Base-by-base conservation (phyloP, 2,797 vertebrate species). In the Ciconia nigra region DNA sequence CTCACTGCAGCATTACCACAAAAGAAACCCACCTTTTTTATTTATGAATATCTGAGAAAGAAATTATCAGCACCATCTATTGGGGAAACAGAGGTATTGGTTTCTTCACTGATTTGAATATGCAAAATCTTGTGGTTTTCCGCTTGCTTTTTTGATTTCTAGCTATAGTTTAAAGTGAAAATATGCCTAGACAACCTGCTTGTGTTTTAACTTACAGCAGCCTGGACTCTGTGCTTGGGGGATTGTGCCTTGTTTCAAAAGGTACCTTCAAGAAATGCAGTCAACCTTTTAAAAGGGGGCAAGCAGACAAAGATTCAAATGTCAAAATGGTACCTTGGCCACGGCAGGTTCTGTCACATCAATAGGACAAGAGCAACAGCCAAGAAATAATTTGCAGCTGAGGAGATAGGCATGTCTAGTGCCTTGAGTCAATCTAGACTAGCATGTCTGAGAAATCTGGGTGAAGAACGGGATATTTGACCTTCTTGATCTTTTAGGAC, bases 51-150 rank as follows among this genome's bases (percentile, higher is more conserved):
- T 81, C 72, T 33, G 62, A 87, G 86, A 72, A 37, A 88, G 69
- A 84, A 83, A 93, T 91, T 96, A 71, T 96, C 84, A 96, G 96
- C 97, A 95, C 92, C 95, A 97, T 94, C 92, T 96, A 62, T 94
- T 93, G 94, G 94, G 87, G 90, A 91, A 93, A 72, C 7, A 25
- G 74, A 83, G 74, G 83, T 47, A 94, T 65, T 78, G 63, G 28
- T 51, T 84, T 74, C 37, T 84, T 89, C 26, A 42, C 31, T 62
- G 29, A 82, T 93, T 76, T 77, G 76, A 87, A 79, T 83, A 93
- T 91, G 81, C 29, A 83, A 79, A 87, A 62, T 33, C 31, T 37
- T 65, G 29, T 63, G 19, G 4, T 7, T 35, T 85, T 74, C 70
- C 7, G 0, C 58, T 55, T 67, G 26, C 9, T 57, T n/a, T 81